A percentile compares a stretch with the other conserved stretches of the same genome.
These are phyloP conservation scores for Eciton burchellii DNA, from an alignment of 1,140 invertebrate genomes.

Conservation along the genomic window DNA sequence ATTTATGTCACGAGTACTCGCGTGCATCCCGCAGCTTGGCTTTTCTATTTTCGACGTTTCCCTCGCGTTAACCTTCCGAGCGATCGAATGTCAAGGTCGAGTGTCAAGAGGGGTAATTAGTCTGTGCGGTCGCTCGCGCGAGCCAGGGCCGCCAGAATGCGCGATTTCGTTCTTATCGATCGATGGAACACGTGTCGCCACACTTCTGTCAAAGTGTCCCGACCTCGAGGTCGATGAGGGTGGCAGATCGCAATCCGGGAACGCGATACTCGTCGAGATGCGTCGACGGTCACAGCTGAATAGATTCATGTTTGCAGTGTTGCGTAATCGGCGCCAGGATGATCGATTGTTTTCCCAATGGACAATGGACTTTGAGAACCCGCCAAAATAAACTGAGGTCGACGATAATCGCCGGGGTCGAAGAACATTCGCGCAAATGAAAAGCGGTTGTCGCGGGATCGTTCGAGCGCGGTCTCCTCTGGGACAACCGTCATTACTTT, in stretches of 20 bases:
- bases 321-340: not conserved
- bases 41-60: slow-evolving; percentile 73
- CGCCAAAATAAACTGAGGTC: not conserved
- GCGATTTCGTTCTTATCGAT: slow-evolving; percentile 39
- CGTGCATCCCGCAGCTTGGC: slow-evolving; percentile 68
- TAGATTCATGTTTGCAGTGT: not conserved
- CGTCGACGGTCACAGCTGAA: not conserved
- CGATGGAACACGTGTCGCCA: slow-evolving; percentile 17
- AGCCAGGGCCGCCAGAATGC: not conserved
- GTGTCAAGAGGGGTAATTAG: slow-evolving; percentile 53
- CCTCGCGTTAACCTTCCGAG: slow-evolving; percentile 24
- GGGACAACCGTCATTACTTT: not conserved
- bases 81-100: slow-evolving; percentile 71
- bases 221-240: not conserved
- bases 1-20: slow-evolving; percentile 72
- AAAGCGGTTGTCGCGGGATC: too few species aligned
- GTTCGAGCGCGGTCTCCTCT: too few species aligned
- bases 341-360: not conserved
- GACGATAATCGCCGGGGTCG: too few species aligned
- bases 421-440: too few species aligned
- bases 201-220: not conserved
- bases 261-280: slow-evolving; percentile 18
- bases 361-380: not conserved
- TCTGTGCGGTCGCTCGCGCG: slow-evolving; percentile 8
- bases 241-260: not conserved